Conservation (phyloP, 2,888 invertebrate species). For the Hetaerina titia region DNA sequence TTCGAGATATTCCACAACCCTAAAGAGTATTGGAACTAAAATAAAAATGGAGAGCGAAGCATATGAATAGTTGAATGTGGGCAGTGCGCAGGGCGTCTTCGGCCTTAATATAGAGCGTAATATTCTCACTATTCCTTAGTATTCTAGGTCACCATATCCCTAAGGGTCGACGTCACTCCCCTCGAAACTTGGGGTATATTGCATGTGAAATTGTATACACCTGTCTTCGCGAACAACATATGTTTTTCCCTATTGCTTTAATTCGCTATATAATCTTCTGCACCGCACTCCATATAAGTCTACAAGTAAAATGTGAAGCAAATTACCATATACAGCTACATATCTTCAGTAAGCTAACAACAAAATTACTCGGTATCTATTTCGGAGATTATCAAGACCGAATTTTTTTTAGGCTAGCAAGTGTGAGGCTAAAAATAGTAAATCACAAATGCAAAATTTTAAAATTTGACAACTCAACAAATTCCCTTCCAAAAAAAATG, state of each 20-base stretch:
- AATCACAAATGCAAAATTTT: no score
- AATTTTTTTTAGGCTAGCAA: no score
- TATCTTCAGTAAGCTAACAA: no score
- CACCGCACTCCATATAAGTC: no score
- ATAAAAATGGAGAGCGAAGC: neutral
- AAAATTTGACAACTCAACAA: no score
- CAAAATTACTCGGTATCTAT: no score
- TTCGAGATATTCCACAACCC: neutral
- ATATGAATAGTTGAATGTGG: neutral
- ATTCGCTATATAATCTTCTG: neutral
- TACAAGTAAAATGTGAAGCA: no score
- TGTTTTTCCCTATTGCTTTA: neutral
- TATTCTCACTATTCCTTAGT: neutral
- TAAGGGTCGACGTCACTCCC: neutral
- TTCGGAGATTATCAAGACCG: no score
- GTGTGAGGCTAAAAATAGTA: no score
- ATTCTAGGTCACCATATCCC: neutral
- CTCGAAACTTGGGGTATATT: neutral
- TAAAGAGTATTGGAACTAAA: neutral
- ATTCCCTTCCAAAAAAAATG: no score
- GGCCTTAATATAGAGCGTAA: neutral
- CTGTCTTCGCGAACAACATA: neutral
- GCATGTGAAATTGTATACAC: neutral
- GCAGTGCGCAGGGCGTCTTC: neutral
- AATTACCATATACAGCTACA: no score